Base-by-base conservation (phyloP, 2,888 invertebrate species). In the Plebejus melissa region DNA sequence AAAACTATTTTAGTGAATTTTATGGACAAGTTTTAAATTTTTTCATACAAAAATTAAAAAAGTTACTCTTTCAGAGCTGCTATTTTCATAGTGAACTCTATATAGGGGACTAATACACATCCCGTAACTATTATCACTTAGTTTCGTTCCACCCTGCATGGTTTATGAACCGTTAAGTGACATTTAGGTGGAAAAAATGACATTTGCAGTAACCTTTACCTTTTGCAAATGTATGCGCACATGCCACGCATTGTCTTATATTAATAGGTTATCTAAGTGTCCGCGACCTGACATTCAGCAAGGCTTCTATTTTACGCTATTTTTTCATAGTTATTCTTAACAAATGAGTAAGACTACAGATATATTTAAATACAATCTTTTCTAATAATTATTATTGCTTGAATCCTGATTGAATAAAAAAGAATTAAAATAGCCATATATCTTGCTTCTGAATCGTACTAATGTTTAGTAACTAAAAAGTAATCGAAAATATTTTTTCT, bases 131-230 rank as follows among this genome's bases (percentile, higher is more conserved):
- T 22, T 22, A 22, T 22, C 22, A 22, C 22, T 22, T 22, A 22
- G 22, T 22, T 22, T 22, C 22, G 22, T 22, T 22, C 22, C 22
- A 22, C 22, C 22, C 22, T 22, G 22, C 22, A 16, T 65, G 13
- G 11, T 16, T n/a, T 71, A 46, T 72, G 72, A 72, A 72, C 72
- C 28, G 46, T 54, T 50, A 54, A 28, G 13, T 54, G 72, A 54
- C 54, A 72, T 72, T 72, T 72, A 50, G 50, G 32, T 5, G 6
- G 72, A 72, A 72, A 72, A 72, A 32, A 32, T 72, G 32, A 50
- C 50, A 72, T 71, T 71, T 71, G 28, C 71, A 36, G 11, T 72
- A 28, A 16, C 50, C 72, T 72, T 72, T 16, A 28, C 46, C 28
- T 71, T 11, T n/a, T 46, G 28, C 13, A 16, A 32, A 28, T 4